Evolutionary conservation across 2,113 vertebrate genomes (phyloP).

Genomic region (Chunga burmeisteri): DNA sequence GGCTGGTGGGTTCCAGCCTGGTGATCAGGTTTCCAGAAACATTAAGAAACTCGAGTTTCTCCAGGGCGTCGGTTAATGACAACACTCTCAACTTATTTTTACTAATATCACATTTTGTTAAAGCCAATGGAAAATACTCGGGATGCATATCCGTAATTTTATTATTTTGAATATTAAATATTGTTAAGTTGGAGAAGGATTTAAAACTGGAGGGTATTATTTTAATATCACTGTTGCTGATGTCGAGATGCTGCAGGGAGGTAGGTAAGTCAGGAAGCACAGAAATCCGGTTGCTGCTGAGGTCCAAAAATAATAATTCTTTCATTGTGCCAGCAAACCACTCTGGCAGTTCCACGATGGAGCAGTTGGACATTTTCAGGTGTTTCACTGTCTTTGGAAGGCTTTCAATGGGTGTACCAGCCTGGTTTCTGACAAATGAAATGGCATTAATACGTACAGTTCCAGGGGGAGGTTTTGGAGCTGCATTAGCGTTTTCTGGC

Average conservation of each 20-base stretch:
- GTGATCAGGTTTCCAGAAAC: conserved; percentile 40
- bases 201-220: background rate
- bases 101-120: conserved; percentile 29
- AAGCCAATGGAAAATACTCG: background rate
- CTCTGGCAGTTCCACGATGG: conserved; percentile 55
- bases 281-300: conserved; percentile 45
- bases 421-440: background rate
- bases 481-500: fast-evolving
- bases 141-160: background rate
- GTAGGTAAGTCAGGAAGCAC: background rate
- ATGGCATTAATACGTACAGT: background rate
- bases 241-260: conserved; percentile 14
- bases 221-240: conserved; percentile 23
- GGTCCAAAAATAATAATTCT: conserved; percentile 9
- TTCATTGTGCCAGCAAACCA: conserved; percentile 34
- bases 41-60: conserved; percentile 10
- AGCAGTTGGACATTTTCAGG: conserved; percentile 52
- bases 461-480: background rate
- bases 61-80: background rate
- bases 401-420: conserved; percentile 32
- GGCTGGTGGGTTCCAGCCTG: background rate
- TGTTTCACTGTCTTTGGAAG: background rate
- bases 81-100: conserved; percentile 18
- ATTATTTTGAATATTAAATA: conserved; percentile 35
- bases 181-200: background rate